Evolutionary conservation across 1,140 invertebrate genomes (phyloP), one percentile per base, ranked within the genome.

Genomic region (Drosophila navojoa): DNA sequence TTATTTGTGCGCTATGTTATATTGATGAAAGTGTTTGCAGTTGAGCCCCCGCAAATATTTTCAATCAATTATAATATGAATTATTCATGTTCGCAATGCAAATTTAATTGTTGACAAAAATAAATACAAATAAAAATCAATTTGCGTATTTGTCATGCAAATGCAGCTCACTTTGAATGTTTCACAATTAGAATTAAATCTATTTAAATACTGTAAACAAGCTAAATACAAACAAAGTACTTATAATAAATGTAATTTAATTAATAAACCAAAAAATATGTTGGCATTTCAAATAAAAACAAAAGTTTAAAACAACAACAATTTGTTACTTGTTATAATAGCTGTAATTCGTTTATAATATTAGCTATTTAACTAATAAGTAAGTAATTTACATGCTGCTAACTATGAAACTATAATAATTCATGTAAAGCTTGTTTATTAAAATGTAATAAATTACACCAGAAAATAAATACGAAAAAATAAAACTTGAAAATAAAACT

Each of bases 11-110:
- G 19, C 19, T 22, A 22, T 22, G 19, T 2, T 22, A 75, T 52
- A 62, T 58, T 68, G 76, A 82, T 87, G 67, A 62, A 82, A 89
- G 64, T 79, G 76, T 89, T 87, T 87, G 82, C 79, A 53, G 59
- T 42, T 77, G 82, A 87, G 82, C 82, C 82, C 82, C 84, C 50
- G 68, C 84, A 87, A 87, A 89, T 82, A 82, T 74, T 82, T 82
- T 73, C 79, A 74, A 82, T 87, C 72, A 25, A 59, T 57, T 55
- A 72, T 84, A 79, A 63, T 42, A 27, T 7, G 25, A 5, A 49
- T 22, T 22, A 44, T 35, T 13, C 10, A 53, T n/a, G 22, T 52
- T 54, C 38, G 35, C 38, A 54, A 54, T 29, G 25, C n/a, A 44
- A 40, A 52, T 52, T 54, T 7, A 63, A 45, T 16, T 45, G 16